Conservation (phyloP, 2,113 vertebrate species). For the Xerus inauris region DNA sequence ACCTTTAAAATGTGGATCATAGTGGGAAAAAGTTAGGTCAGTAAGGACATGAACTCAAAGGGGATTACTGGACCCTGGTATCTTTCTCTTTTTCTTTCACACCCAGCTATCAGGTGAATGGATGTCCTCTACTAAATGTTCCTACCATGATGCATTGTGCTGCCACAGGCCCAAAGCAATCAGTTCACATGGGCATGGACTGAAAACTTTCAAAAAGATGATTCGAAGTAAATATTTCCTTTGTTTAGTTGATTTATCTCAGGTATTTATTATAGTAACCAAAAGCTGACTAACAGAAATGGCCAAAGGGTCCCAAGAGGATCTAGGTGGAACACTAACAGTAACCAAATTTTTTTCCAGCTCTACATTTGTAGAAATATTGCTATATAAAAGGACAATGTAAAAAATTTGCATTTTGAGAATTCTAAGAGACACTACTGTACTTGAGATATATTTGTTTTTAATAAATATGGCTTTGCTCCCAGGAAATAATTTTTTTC, state of each 20-base stretch:
- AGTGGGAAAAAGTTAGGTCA: not conserved
- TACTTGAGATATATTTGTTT: conserved; percentile 49
- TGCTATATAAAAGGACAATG: not conserved
- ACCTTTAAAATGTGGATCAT: not conserved
- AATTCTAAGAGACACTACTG: not conserved
- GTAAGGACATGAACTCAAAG: not conserved
- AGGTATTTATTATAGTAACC: not conserved
- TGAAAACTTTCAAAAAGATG: not conserved
- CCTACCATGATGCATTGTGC: not conserved
- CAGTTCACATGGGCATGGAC: not conserved
- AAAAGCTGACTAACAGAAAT: not conserved
- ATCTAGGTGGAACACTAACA: not conserved
- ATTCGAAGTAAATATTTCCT: not conserved
- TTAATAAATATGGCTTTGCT: conserved; percentile 52
- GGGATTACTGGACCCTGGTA: not conserved
- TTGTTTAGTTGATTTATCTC: not conserved
- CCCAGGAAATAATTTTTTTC: conserved; percentile 49
- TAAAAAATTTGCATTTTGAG: conserved; percentile 33
- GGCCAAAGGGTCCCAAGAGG: not conserved
- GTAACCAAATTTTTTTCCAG: not conserved
- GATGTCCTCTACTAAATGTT: not conserved
- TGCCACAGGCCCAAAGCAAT: not conserved
- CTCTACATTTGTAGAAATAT: not conserved
- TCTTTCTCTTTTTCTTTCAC: not conserved
- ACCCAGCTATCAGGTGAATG: not conserved